Base-by-base conservation (phyloP, 2,888 invertebrate species). In the Salticus scenicus region DNA sequence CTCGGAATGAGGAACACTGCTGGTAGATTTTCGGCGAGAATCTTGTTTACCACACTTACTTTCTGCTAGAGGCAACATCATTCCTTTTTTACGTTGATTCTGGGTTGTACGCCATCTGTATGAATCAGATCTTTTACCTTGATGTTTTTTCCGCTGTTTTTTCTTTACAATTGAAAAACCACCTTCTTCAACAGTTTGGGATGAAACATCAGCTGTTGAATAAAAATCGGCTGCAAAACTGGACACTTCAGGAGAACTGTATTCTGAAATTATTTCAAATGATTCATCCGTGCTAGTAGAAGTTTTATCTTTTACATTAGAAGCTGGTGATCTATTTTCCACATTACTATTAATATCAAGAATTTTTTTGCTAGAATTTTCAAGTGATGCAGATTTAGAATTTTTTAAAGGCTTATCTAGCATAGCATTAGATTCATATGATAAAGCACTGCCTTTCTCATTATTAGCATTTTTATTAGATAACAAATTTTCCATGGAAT, bases 151-250 rank as follows among this genome's bases (percentile, higher is more conserved):
- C 0, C 94, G 94, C 91, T 95, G 95, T 91, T 95, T 95, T 90
- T 96, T 96, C 82, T 94, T 95, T 75, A 96, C 96, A 74, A 95
- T 95, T 91, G 95, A 94, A 92, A 96, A 96, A 90, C 96, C 96
- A 7, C 89, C 87, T 76, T 90, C 89, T 88, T 90, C 89, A 27
- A 31, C 20, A 17, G 85, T 76, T 31, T 76, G 83, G 1, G 81
- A 75, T 28, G 77, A 72, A 20, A 69, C 67, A 41, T 85, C 79
- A 10, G 79, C 63, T 20, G 73, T 74, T 10, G 79, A 74, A 31
- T 87, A 88, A 57, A 87, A 87, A 27, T 88, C 88, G 17, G 75
- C 71, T n/a, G 76, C 75, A 73, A 86, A 87, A 64, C 81, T 75
- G 2, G 87, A 85, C n/a, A 69, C 64, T 27, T 69, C 78, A 10